Evolutionary conservation across 1,140 invertebrate genomes (phyloP), one percentile per base, ranked within the genome.

Genomic region (Mercenaria mercenaria): DNA sequence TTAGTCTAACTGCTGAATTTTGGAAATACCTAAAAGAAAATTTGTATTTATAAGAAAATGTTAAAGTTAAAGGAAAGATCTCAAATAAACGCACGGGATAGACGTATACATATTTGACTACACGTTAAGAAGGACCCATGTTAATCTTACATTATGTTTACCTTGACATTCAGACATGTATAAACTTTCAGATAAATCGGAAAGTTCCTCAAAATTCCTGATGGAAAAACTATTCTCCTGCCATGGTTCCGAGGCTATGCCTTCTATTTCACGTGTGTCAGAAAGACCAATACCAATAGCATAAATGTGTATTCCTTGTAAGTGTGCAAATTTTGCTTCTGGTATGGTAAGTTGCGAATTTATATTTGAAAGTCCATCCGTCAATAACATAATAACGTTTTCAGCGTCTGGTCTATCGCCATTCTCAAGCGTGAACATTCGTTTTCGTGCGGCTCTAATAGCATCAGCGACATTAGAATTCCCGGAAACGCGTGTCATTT

Each of bases 241-340:
- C 8, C 91, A 90, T 29, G 94, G 93, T 20, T 89, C 76, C 0
- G 92, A 91, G 8, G 94, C 92, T 61, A 94, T 93, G 6, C 80
- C 86, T 47, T 94, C 77, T 15, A 95, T 37, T 52, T 95, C 94
- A 10, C 83, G 69, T 0, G 91, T 92, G 76, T 94, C 92, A 15
- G 87, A 61, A 32, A 95, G 80, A 4, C 93, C 94, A 76, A 95
- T 92, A 81, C 94, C 94, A 86, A 93, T 91, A 32, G 92, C 80
- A 83, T 92, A 93, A 2, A 94, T 90, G 67, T 93, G 91, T 32
- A 94, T 92, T 29, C 82, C 88, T 0, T 84, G 37, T 18, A n/a
- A 56, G 43, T 89, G 76, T 0, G 90, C 86, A 23, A 15, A 18
- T 74, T 88, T 77, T 34, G 93, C 93, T 84, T 93, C 92, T 0